phyloP scores from a whole-genome alignment of 2,888 invertebrate genomes.

The Ormyrus pomaceus region DNA sequence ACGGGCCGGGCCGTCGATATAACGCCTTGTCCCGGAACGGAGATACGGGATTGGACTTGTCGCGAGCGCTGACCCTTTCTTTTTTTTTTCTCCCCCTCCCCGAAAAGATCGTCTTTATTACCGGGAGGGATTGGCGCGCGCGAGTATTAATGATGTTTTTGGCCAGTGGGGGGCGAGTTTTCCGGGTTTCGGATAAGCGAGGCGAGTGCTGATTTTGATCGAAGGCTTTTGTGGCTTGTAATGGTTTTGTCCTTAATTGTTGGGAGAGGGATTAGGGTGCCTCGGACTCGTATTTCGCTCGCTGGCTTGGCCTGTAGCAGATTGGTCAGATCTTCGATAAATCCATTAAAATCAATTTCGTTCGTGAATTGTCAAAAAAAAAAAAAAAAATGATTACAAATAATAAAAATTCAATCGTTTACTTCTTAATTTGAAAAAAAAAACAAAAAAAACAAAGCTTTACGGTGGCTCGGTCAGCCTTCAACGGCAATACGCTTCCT shows the following conservation, averaged over 20 bases:
- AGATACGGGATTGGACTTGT: slow-evolving; percentile 45
- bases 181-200: slow-evolving; percentile 21
- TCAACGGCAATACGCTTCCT: too few species aligned
- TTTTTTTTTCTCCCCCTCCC: neutral
- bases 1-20: slow-evolving; percentile 19
- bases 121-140: slow-evolving; percentile 15
- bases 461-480: too few species aligned
- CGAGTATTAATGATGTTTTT: slow-evolving; percentile 32
- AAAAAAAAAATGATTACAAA: too few species aligned
- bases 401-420: too few species aligned
- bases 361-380: too few species aligned
- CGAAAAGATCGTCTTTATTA: slow-evolving; percentile 28
- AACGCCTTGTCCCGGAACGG: neutral
- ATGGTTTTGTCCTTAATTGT: slow-evolving; percentile 18
- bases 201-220: slow-evolving; percentile 37
- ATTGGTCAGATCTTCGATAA: too few species aligned
- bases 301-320: too few species aligned
- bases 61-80: slow-evolving; percentile 35
- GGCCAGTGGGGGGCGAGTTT: neutral
- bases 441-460: too few species aligned
- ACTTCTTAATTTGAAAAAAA: too few species aligned
- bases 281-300: slow-evolving; percentile 1
- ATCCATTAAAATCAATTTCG: too few species aligned
- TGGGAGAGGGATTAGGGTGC: neutral
- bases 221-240: neutral